Evolutionary conservation across 2,113 vertebrate genomes (phyloP), one percentile per base, ranked within the genome.

Genomic region (Cettia cetti): DNA sequence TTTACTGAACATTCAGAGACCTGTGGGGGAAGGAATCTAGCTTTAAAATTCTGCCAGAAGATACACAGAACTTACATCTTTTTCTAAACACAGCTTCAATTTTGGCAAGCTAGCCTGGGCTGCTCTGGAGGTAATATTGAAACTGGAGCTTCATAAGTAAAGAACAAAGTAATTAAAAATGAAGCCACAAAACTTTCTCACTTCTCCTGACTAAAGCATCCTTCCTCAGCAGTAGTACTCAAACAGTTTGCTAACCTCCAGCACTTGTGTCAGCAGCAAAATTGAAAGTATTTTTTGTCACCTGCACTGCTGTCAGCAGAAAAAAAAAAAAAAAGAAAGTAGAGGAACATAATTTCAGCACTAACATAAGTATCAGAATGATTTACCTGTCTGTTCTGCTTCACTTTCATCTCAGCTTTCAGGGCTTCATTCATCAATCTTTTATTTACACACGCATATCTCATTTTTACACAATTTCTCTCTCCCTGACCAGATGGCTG

Each of bases 281-380:
- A 97, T 59, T 93, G 95, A 93, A 97, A 95, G 88, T 95, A 93
- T 90, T 97, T 97, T 96, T 97, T 97, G 96, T 97, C 95, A 95
- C 96, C 94, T 96, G 91, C 92, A 31, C 68, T 97, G 92, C 94
- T 97, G 95, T 97, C 94, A 97, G 94, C 87, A 96, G 49, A 63
- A 84, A 88, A 91, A 1, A 44, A 78, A 92, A 81, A 85, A 71
- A 91, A 89, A 92, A n/a, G n/a, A 61, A 96, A 95, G 88, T 65
- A 72, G 59, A 92, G 82, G 96, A 94, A 96, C 87, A 96, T 97
- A 96, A 97, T 98, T 98, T 97, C 95, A 96, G 81, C 94, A 96
- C 92, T 97, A 98, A 97, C 97, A 94, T 97, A 98, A 97, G 93
- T 96, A 98, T 97, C 97, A 95, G 92, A 96, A 98, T 98, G 97